Base-by-base conservation (phyloP, 2,888 invertebrate species). In the Noctua janthina region DNA sequence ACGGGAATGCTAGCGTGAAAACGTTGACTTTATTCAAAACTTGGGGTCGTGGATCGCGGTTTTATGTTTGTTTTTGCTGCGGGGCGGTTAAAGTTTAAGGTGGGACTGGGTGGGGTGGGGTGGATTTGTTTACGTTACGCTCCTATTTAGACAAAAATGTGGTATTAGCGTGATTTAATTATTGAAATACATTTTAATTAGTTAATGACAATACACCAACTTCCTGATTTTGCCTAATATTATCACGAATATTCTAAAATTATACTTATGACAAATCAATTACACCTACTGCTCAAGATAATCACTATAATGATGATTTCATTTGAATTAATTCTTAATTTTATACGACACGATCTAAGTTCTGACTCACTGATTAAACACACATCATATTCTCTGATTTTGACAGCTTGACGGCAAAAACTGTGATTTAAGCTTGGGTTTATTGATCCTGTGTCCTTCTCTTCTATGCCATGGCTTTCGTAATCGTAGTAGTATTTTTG, bases 301-400 rank as follows among this genome's bases (percentile, higher is more conserved):
- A 67, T 56, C 35, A 78, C 29, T 56, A 43, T 17, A 20, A 67
- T 71, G 76, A 83, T 79, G 87, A 79, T 59, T 75, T 83, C 84
- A 84, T 74, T 67, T 15, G 39, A 54, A 62, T 81, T 67, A 29
- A 73, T 70, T 56, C n/a, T 29, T 64, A 69, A 74, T 75, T 74
- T 81, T 56, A 56, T 66, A 72, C 39, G 56, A 69, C 8, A 64
- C n/a, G 64, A 79, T 67, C n/a, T 6, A 39, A 67, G 67, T 62
- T 54, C 59, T 76, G 85, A 87, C 49, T 85, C 79, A 82, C 35
- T 73, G 73, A 77, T 79, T 70, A 74, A 76, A 79, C 69, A 69
- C 43, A 51, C 43, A 54, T 56, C 23, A 54, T 15, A 5, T 17
- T 69, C 15, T 71, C 17, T 15, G 35, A 67, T 71, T 74, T 77